These are phyloP conservation scores for Flexamia atlantica DNA, from an alignment of 2,888 invertebrate genomes.

Conservation along the genomic window DNA sequence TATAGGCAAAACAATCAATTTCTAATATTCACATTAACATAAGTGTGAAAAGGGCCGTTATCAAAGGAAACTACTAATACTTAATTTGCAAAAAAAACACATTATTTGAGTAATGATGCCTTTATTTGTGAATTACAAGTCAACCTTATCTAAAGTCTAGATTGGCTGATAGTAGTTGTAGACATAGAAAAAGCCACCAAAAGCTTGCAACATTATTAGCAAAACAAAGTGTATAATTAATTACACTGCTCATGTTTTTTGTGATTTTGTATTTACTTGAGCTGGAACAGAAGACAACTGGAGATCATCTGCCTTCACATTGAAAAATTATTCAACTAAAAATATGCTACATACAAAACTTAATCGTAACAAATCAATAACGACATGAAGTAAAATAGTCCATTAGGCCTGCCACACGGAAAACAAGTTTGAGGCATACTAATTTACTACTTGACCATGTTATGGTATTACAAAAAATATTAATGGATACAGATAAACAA, in stretches of 20 bases:
- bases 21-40: too few species aligned
- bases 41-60: too few species aligned
- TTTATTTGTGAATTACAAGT: constrained; percentile 60
- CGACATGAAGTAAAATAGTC: background rate
- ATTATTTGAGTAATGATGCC: constrained; percentile 59
- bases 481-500: background rate
- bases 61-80: too few species aligned
- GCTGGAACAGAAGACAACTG: constrained; percentile 7
- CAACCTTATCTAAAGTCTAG: constrained; percentile 53
- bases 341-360: constrained; percentile 21
- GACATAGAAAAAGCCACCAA: constrained; percentile 63
- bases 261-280: constrained; percentile 44
- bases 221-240: constrained; percentile 34
- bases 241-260: constrained; percentile 50
- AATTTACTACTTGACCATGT: background rate
- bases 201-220: constrained; percentile 51
- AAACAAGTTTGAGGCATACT: background rate
- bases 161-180: constrained; percentile 58
- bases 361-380: constrained; percentile 28
- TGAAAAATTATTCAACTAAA: constrained; percentile 42
- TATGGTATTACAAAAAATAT: background rate
- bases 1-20: too few species aligned
- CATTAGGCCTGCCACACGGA: background rate
- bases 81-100: too few species aligned
- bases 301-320: constrained; percentile 20